These are phyloP conservation scores for Thaumetopoea pityocampa DNA, from an alignment of 1,140 invertebrate species.

Conservation along the genomic window DNA sequence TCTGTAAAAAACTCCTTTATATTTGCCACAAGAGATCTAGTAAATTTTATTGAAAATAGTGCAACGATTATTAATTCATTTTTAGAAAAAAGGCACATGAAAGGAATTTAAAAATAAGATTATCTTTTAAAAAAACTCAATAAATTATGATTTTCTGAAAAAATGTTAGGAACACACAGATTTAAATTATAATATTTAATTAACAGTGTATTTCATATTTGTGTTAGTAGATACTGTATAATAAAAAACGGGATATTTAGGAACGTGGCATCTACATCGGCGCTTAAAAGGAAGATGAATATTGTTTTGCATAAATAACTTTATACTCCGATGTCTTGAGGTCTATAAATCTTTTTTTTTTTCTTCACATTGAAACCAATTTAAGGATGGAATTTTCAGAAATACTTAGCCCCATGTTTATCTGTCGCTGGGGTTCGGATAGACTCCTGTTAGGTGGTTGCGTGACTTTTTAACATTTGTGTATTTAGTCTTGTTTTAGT, in stretches of 20 bases:
- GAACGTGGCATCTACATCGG: neutral
- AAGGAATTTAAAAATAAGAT: neutral
- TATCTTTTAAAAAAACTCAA: neutral
- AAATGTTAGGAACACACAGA: neutral
- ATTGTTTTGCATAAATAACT: conserved; percentile 1
- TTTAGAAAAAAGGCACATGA: neutral
- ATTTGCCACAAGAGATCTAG: no score
- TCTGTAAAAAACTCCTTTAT: no score
- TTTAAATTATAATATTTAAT: neutral
- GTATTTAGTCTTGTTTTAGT: neutral
- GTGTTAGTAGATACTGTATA: neutral
- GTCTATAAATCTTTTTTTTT: no score
- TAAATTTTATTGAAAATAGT: neutral
- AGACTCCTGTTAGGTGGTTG: no score
- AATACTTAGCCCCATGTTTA: no score
- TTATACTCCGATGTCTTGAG: no score
- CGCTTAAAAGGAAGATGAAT: neutral
- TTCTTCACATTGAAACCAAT: no score
- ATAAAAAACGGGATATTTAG: neutral
- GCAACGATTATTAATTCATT: neutral
- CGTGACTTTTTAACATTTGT: no score
- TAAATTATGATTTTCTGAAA: conserved; percentile 1
- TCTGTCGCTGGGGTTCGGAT: no score
- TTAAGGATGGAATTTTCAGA: no score
- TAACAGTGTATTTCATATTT: neutral